phyloP scores from a whole-genome alignment of 1,140 invertebrate genomes.

The Drusus annulatus region DNA sequence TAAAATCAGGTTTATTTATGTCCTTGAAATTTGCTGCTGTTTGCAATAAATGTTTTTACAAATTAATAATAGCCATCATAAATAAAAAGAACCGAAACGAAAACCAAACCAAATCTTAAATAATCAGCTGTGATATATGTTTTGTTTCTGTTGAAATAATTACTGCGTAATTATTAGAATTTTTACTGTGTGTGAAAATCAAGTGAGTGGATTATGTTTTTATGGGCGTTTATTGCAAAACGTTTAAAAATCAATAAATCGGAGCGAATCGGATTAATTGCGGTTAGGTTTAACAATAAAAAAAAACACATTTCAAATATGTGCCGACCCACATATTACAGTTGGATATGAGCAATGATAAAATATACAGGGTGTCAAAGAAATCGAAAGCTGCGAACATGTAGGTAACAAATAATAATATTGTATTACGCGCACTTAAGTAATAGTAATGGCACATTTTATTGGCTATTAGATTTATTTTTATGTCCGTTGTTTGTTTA shows the following conservation, averaged over 20 bases:
- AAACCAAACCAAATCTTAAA: too few relatives aligned
- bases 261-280: not conserved
- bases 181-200: not conserved
- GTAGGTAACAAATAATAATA: constrained; percentile 58
- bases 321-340: not conserved
- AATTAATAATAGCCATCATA: too few relatives aligned
- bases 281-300: constrained; percentile 18
- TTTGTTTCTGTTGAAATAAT: too few relatives aligned
- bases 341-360: constrained; percentile 13
- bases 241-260: constrained; percentile 21
- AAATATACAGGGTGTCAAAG: constrained; percentile 51
- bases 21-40: too few relatives aligned
- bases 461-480: constrained; percentile 74
- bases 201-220: too few relatives aligned
- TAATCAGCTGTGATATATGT: too few relatives aligned
- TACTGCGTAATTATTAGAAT: too few relatives aligned
- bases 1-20: too few relatives aligned
- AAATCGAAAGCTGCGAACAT: constrained; percentile 42
- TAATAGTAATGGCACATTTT: constrained; percentile 73
- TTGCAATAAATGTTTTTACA: too few relatives aligned
- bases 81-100: too few relatives aligned
- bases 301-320: not conserved
- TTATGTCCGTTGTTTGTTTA: constrained; percentile 72
- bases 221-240: not conserved
- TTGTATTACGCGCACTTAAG: constrained; percentile 65